Base-by-base conservation (phyloP, 2,888 invertebrate species). In the Andrena praecox region DNA sequence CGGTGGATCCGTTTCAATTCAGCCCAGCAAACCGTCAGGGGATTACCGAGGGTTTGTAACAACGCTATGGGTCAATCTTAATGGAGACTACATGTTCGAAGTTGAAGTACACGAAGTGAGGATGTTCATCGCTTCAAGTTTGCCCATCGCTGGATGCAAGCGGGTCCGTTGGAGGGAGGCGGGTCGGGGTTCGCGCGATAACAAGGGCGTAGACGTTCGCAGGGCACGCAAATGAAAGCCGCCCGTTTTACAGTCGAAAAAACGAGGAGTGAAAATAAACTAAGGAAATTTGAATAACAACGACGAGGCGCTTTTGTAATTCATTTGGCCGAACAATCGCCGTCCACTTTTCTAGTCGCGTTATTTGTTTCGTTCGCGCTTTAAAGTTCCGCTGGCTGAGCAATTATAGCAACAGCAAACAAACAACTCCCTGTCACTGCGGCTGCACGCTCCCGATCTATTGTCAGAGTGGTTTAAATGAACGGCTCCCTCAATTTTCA, bases 261-360 rank as follows among this genome's bases (percentile, higher is more conserved):
- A 56, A 56, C 10, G 10, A 56, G 12, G 24, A 60, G 24, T n/a
- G 52, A 75, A 67, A 73, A 82, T 77, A 69, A 83, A 70, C 52
- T 10, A 56, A 68, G 42, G 59, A 66, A 76, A 84, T 84, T 83
- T 83, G 66, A 79, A 84, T 83, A 84, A 83, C 79, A 83, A 78
- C 72, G 63, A 79, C 66, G 50, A 35, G 29, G 50, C 66, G 69
- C 64, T 78, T 83, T 84, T 69, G 66, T 79, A 71, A 84, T 84
- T 78, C 75, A 82, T 72, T 59, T 62, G 50, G 33, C 8, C 29
- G 68, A 59, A 69, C 71, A 69, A 66, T 72, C 59, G 62, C 56
- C 56, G 63, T 35, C 42, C 70, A 48, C 60, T 48, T 10, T 72
- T 68, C 68, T 62, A 63, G 48, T 62, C 42, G 29, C 29, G 82